These are phyloP conservation scores for Nephrocerus scutellatus DNA, from an alignment of 2,888 invertebrate genomes.

Conservation along the genomic window DNA sequence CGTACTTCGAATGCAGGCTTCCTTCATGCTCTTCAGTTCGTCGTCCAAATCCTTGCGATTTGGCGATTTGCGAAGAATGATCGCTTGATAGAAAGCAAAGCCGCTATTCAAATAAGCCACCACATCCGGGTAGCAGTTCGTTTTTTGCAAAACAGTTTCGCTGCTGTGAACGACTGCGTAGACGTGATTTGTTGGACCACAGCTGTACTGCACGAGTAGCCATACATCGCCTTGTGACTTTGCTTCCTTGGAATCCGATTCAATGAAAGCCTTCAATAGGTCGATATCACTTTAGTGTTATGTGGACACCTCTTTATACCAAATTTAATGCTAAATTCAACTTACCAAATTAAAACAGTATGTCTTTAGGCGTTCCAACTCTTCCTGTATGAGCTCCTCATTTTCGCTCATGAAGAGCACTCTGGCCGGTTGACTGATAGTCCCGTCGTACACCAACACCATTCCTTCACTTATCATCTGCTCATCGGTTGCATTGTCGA, in stretches of 20 bases:
- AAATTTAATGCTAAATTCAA: no score
- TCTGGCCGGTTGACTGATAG: conserved; percentile 21
- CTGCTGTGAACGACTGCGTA: conserved; percentile 28
- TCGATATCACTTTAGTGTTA: no score
- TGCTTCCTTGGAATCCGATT: no score
- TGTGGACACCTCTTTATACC: no score
- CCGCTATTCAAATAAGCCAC: conserved; percentile 29
- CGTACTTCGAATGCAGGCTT: no score
- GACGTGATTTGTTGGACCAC: conserved; percentile 25
- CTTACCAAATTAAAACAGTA: conserved; percentile 25
- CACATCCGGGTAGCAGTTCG: conserved; percentile 32
- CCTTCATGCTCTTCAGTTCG: conserved; percentile 10
- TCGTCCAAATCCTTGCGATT: conserved; percentile 21
- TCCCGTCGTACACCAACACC: conserved; percentile 20
- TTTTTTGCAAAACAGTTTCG: conserved; percentile 29
- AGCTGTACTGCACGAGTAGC: conserved; percentile 36
- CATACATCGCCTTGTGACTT: conserved; percentile 28
- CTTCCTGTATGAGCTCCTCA: conserved; percentile 26
- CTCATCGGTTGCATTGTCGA: conserved; percentile 21
- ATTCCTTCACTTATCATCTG: conserved; percentile 14
- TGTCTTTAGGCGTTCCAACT: conserved; percentile 27
- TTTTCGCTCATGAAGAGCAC: conserved; percentile 27
- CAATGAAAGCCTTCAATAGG: no score
- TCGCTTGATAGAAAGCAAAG: conserved; percentile 26
- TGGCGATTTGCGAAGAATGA: conserved; percentile 30